These are phyloP conservation scores for Apantesis nais DNA, from an alignment of 2,888 invertebrate genomes.

Conservation along the genomic window DNA sequence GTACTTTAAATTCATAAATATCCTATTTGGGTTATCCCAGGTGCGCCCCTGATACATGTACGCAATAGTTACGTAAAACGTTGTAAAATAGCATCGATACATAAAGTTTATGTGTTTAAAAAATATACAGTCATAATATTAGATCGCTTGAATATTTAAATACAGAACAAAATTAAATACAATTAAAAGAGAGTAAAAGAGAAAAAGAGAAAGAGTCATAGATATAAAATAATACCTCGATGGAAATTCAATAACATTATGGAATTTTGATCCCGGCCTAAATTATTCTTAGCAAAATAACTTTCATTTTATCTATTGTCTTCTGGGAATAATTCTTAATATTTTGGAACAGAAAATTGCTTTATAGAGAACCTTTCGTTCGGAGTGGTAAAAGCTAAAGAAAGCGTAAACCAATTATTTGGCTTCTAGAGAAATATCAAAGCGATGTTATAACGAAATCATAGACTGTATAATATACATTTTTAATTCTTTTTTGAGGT, in stretches of 20 bases:
- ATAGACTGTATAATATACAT: conserved; percentile 25
- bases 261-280: no score
- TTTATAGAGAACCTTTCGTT: conserved; percentile 69
- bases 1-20: background rate
- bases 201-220: no score
- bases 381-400: conserved; percentile 61
- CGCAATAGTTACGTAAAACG: background rate
- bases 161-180: background rate
- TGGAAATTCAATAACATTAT: background rate
- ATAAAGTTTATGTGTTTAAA: background rate
- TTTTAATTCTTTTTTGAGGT: conserved; percentile 22
- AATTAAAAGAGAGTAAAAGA: no score
- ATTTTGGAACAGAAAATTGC: conserved; percentile 64
- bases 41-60: background rate
- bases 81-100: background rate
- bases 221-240: background rate
- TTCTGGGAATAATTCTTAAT: conserved; percentile 37
- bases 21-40: background rate
- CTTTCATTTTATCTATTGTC: conserved; percentile 30
- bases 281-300: background rate
- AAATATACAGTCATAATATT: background rate
- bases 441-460: conserved; percentile 38
- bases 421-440: conserved; percentile 45
- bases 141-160: background rate
- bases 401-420: conserved; percentile 70